phyloP scores from a whole-genome alignment of 1,140 invertebrate species.

The Adoxophyes honmai region DNA sequence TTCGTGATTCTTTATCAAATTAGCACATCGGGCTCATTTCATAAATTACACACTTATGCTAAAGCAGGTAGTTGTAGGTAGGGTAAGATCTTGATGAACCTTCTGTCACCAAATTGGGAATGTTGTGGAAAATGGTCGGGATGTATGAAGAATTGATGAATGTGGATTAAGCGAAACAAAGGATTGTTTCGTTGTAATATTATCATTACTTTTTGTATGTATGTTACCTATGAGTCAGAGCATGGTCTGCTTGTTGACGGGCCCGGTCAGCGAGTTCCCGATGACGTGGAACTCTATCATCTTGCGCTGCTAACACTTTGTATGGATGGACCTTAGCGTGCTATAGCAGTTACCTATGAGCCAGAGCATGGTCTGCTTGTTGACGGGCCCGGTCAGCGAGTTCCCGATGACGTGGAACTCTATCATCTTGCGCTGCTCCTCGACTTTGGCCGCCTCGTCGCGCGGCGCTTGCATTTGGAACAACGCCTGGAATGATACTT shows the following conservation, averaged over 20 bases:
- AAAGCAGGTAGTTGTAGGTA: too few relatives aligned
- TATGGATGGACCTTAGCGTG: too few relatives aligned
- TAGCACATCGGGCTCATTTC: too few relatives aligned
- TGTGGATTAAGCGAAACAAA: too few relatives aligned
- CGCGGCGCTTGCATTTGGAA: slow-evolving; percentile 91
- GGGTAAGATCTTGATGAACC: too few relatives aligned
- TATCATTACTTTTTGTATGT: too few relatives aligned
- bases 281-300: slow-evolving; percentile 96
- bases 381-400: slow-evolving; percentile 90
- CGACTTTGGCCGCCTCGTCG: slow-evolving; percentile 93
- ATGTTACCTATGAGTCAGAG: slow-evolving; percentile 89
- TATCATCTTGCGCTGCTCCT: slow-evolving; percentile 93
- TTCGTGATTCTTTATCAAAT: too few relatives aligned
- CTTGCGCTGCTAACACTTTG: slow-evolving; percentile 89
- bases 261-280: slow-evolving; percentile 92
- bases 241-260: slow-evolving; percentile 93
- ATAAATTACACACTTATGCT: too few relatives aligned
- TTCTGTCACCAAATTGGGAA: too few relatives aligned
- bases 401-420: slow-evolving; percentile 97
- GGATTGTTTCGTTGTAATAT: too few relatives aligned
- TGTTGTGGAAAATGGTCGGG: too few relatives aligned
- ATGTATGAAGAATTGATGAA: too few relatives aligned
- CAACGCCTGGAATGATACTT: slow-evolving; percentile 72
- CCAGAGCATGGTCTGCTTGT: slow-evolving; percentile 95
- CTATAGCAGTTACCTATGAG: slow-evolving; percentile 80